Percentiles rank a stretch among this genome's conserved stretches.
phyloP scores from a whole-genome alignment of 2,888 invertebrate genomes.

The Operophtera brumata region DNA sequence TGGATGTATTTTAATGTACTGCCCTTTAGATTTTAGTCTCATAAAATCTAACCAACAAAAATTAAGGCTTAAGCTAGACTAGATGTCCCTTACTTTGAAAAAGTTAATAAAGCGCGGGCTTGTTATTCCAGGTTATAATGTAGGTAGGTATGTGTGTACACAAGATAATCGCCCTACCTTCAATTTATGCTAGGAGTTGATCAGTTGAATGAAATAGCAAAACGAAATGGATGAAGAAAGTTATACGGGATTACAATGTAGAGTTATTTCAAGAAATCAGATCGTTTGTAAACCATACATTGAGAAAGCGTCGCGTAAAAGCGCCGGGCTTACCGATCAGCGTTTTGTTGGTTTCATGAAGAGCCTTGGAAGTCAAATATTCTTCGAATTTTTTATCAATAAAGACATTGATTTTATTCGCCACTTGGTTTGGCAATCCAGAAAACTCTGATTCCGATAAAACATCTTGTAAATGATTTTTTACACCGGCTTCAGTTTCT shows the following conservation, averaged over 20 bases:
- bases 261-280: not conserved
- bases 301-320: conserved; percentile 44
- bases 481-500: conserved; percentile 65
- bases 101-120: no score
- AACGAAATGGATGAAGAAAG: not conserved
- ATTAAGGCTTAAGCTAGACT: no score
- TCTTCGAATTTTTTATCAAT: conserved; percentile 84
- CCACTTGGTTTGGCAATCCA: conserved; percentile 55
- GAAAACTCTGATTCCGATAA: conserved; percentile 67
- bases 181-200: not conserved
- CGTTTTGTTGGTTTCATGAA: conserved; percentile 84
- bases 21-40: no score
- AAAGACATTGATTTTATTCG: conserved; percentile 81
- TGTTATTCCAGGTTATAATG: not conserved
- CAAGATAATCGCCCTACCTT: not conserved
- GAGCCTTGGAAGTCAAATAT: conserved; percentile 86
- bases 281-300: conserved; percentile 5
- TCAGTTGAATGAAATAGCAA: not conserved
- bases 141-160: not conserved
- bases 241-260: not conserved
- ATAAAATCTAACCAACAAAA: no score
- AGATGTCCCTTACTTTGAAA: no score
- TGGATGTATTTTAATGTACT: no score
- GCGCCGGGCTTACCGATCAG: conserved; percentile 80
- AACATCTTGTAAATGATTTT: conserved; percentile 71